These are phyloP conservation scores for Addax nasomaculatus DNA, from an alignment of 2,113 vertebrate species.

Conservation along the genomic window DNA sequence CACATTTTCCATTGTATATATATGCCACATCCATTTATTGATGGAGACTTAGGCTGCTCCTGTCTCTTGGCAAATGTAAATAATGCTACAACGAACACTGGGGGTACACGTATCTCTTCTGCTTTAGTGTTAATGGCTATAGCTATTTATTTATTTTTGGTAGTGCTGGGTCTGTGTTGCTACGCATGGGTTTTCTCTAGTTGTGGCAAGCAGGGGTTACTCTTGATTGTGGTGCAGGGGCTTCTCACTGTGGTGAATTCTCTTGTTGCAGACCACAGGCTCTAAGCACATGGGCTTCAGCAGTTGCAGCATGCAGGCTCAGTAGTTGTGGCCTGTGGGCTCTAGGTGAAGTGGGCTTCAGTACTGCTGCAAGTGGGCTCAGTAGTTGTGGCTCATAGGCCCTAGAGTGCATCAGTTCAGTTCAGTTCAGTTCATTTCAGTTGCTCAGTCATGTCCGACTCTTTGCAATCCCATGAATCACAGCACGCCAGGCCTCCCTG, in stretches of 20 bases:
- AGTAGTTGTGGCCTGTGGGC: background rate
- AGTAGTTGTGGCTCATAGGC: background rate
- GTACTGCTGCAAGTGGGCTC: background rate
- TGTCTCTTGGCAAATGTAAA: background rate
- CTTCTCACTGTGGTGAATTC: background rate
- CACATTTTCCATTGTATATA: background rate
- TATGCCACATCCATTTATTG: background rate
- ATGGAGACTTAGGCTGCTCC: background rate
- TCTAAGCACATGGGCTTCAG: background rate
- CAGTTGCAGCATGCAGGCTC: background rate
- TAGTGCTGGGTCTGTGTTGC: background rate
- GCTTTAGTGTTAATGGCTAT: background rate
- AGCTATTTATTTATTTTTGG: background rate
- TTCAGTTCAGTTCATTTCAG: too few species aligned
- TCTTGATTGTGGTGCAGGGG: background rate
- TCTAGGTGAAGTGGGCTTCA: too few species aligned
- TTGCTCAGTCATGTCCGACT: too few species aligned
- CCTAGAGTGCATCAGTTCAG: background rate
- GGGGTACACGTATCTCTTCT: background rate
- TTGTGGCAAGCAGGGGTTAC: background rate
- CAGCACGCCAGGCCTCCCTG: too few species aligned
- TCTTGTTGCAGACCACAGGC: background rate
- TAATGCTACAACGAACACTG: background rate
- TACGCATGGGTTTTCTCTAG: background rate
- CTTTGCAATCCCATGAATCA: too few species aligned